Evolutionary conservation across 1,140 invertebrate genomes (phyloP), one percentile per base, ranked within the genome.

Genomic region (Lasioglossum albipes): DNA sequence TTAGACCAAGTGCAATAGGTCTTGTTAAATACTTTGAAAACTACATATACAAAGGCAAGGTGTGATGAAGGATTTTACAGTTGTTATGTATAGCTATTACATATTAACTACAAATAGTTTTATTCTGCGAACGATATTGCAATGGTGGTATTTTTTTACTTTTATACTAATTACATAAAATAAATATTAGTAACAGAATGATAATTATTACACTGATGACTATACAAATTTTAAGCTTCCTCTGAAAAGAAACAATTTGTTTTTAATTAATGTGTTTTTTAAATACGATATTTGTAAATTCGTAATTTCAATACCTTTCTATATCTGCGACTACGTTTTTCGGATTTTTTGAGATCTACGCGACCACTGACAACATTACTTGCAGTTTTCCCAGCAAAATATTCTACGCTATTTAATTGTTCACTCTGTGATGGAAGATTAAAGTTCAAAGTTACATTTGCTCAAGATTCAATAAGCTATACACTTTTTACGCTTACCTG

Each of bases 351-450:
- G 61, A 96, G 95, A 90, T 96, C 95, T 85, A 94, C 92, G 84
- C 95, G 95, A 67, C 97, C 95, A 81, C 84, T 90, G 72, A 94
- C 95, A 75, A 97, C 94, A 90, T 95, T 95, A 85, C 95, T 94
- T 57, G 94, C 94, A 10, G 96, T 95, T 90, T 94, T 94, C 89
- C 94, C 93, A 75, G 96, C 96, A 93, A 95, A 96, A 93, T 95
- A 95, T 93, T 96, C 96, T 76, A 96, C 95, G 81, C 94, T 95
- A 91, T 96, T 95, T 84, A 97, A 91, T 87, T 95, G 94, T 84
- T 96, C 96, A 89, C 96, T 96, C 95, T 96, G 41, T 65, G 78
- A 94, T 89, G 87, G 81, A 82, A 83, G 49, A 84, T 36, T 54
- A 76, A 84, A 52, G 59, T 68, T 73, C 0, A 64, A 20, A 73